Evolutionary conservation across 2,113 vertebrate species (phyloP).

Genomic region (Grantiella picta): DNA sequence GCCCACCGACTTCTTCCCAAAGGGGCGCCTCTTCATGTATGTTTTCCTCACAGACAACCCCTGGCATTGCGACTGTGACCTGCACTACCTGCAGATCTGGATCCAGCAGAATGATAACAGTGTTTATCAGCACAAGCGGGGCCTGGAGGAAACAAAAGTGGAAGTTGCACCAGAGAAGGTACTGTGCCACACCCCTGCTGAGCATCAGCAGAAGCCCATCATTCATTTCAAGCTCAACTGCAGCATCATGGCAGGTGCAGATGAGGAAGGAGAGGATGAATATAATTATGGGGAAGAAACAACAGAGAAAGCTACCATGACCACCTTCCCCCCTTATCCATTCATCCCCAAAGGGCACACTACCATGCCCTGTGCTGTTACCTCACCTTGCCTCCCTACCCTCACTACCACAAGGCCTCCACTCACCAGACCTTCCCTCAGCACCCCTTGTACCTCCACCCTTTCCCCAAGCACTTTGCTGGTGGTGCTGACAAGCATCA

Average conservation of each 20-base stretch:
- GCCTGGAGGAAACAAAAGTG: conserved; percentile 2
- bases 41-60: conserved; percentile 58
- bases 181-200: conserved; percentile 7
- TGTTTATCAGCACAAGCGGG: not conserved
- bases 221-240: conserved; percentile 2
- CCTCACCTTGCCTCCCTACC: not conserved
- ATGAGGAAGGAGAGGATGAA: not conserved
- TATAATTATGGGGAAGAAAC: not conserved
- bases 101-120: not conserved
- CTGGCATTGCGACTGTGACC: conserved; percentile 52
- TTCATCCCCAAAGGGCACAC: not conserved
- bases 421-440: not conserved
- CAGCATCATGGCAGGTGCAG: accelerated
- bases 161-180: not conserved
- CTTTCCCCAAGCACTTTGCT: not conserved
- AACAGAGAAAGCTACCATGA: accelerated
- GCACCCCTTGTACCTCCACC: not conserved
- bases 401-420: not conserved
- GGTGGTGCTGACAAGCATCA: not conserved
- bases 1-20: conserved; percentile 5
- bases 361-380: accelerated
- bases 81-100: conserved; percentile 50
- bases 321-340: accelerated
- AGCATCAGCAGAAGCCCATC: not conserved
- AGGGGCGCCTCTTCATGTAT: not conserved